Evolutionary conservation across 2,888 invertebrate species (phyloP).

Genomic region (Agrilus biguttatus): DNA sequence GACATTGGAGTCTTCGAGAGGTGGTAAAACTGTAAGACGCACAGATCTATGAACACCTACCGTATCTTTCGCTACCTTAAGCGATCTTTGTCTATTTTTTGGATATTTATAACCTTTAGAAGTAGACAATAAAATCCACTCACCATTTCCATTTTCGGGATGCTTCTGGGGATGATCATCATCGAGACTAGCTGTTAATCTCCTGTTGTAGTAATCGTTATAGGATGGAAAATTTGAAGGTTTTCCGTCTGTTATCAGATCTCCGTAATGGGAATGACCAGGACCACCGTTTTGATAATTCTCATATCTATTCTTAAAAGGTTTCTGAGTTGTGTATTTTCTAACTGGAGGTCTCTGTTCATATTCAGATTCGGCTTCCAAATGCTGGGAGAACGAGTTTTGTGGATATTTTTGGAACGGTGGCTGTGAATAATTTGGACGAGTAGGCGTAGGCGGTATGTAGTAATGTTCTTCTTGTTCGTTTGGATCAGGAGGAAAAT

Average conservation of each 20-base stretch:
- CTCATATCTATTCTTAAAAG: no score
- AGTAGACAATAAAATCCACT: slow-evolving; percentile 64
- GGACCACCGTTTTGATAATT: no score
- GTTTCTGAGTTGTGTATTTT: no score
- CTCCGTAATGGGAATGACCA: slow-evolving; percentile 4
- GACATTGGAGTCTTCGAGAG: slow-evolving; percentile 41
- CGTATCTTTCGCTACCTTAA: slow-evolving; percentile 18
- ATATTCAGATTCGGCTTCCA: no score
- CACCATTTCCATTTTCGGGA: slow-evolving; percentile 54
- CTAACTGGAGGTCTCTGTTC: no score
- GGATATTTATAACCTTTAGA: slow-evolving; percentile 58
- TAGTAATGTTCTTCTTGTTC: no score
- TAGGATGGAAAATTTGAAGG: slow-evolving; percentile 37
- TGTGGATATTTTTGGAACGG: no score
- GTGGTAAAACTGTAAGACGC: slow-evolving; percentile 56
- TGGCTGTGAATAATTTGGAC: no score
- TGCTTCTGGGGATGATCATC: slow-evolving; percentile 37
- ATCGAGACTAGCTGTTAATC: slow-evolving; percentile 16
- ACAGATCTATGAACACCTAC: slow-evolving; percentile 23
- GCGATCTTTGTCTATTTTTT: slow-evolving; percentile 22
- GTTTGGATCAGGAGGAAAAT: no score
- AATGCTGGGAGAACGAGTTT: no score
- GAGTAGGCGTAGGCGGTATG: no score
- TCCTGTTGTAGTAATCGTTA: slow-evolving; percentile 13
- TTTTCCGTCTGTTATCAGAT: slow-evolving; percentile 40